Conservation (phyloP, 2,113 vertebrate genomes). For the Leiothrix lutea region DNA sequence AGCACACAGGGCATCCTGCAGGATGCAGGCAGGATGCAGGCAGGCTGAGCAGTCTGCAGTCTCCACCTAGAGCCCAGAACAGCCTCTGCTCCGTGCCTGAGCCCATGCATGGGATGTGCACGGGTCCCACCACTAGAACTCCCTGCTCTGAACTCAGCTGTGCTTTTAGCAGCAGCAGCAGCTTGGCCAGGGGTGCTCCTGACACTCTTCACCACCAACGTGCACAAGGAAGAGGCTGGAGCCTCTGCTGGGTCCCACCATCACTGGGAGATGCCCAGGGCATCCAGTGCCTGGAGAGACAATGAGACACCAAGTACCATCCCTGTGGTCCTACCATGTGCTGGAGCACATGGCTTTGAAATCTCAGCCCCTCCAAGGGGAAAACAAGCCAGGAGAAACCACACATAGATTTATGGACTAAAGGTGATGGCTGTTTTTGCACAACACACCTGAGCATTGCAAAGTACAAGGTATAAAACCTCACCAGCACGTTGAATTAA, state of each 20-base stretch:
- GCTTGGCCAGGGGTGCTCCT: background rate
- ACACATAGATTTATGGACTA: background rate
- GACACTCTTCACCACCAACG: background rate
- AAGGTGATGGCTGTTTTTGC: background rate
- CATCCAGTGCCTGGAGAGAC: background rate
- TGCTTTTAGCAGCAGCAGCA: background rate
- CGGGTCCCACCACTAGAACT: background rate
- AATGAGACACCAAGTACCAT: background rate
- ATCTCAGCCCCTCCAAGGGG: background rate
- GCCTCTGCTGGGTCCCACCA: background rate
- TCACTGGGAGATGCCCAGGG: background rate
- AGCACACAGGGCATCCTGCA: background rate
- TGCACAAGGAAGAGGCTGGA: background rate
- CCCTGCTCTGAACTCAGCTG: background rate
- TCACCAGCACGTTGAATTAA: background rate
- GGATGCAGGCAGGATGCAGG: background rate
- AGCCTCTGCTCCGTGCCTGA: background rate
- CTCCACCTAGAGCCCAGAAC: conserved; percentile 46
- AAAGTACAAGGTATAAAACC: background rate
- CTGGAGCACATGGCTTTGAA: background rate
- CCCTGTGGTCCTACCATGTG: accelerated
- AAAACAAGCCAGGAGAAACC: background rate
- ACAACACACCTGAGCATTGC: background rate
- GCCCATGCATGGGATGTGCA: background rate
- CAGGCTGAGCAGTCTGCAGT: conserved; percentile 30